Base-by-base conservation (phyloP, 1,140 invertebrate species). In the Eueides isabella region DNA sequence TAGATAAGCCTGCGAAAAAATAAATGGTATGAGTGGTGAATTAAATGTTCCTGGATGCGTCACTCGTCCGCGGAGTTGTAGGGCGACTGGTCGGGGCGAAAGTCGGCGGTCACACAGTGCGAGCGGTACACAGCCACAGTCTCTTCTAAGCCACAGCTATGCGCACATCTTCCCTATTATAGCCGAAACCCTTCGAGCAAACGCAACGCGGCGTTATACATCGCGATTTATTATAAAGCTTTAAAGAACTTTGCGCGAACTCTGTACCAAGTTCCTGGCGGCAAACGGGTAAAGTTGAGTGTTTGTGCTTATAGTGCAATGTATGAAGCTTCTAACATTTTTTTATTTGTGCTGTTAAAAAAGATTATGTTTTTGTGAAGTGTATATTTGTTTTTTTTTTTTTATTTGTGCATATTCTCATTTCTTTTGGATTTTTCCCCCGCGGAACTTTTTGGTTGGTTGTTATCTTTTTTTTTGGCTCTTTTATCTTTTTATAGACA, bases 121-220 rank as follows among this genome's bases (percentile, higher is more conserved):
- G 85, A 83, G 84, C 88, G 81, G 85, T 83, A 82, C 77, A 78
- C 76, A 88, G 85, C 87, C 88, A 92, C 91, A 92, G 91, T 92
- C 91, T 90, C 89, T 88, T 92, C 89, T 92, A 92, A 92, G 84
- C 91, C 87, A 87, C 87, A 87, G 91, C 89, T 92, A 92, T 92
- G 91, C 87, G 91, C 85, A 86, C 91, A 92, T 92, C 91, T 82
- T 91, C 89, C 91, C 91, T 83, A 86, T 85, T 83, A 90, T 91
- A 92, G 86, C 87, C 89, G 87, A 91, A 90, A 85, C 85, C 85
- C 81, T 84, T 85, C 86, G 80, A 81, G 79, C 84, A 87, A 83
- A 82, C 79, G 74, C 80, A 80, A 76, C 80, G 81, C 85, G 85
- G 83, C 35, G 35, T 38, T 38, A 38, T 12, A 38, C 35, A 5